Evolutionary conservation across 2,113 vertebrate species (phyloP), one percentile per base, ranked within the genome.

Genomic region (Podiceps cristatus): DNA sequence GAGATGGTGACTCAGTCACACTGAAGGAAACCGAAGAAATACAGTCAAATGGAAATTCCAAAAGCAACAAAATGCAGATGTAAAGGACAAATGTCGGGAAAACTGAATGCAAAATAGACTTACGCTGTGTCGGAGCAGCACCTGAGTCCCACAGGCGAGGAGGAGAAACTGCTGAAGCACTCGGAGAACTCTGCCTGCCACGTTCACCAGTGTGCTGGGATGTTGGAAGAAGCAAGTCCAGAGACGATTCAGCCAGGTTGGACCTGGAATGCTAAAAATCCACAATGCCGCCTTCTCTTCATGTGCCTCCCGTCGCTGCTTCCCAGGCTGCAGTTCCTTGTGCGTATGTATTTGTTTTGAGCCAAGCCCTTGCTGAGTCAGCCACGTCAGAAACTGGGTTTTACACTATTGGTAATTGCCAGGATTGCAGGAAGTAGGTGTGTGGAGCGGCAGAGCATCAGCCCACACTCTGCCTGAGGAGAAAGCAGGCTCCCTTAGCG

Each of bases 351-450:
- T 97, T 97, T 98, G 97, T 98, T 97, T 96, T 95, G 95, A 97
- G 98, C 96, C 97, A 93, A 97, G 94, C 97, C 97, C 97, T 96
- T 94, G 96, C 95, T 98, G 98, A 98, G 97, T 98, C 98, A 98
- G 96, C 93, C 97, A 97, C 95, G 96, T 98, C 95, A 98, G 97
- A 94, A 98, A 93, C 97, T 8, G 47, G 96, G 97, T 92, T 98
- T 97, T 97, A 56, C 75, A 86, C 94, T 47, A 58, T 83, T 96
- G 97, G 94, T 98, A 98, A 98, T 98, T 98, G 97, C 95, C 90
- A 76, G 92, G 95, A 88, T 97, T 96, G 95, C 96, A 97, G 97
- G 97, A 97, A 97, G 96, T 89, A 97, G 75, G 88, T 91, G 80
- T 95, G 96, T 67, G 60, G 93, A 95, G 63, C 27, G 47, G 96